Percentiles rank a stretch among this genome's conserved stretches.
Evolutionary conservation across 1,140 invertebrate species (phyloP).

Genomic region (Bombus picipes): DNA sequence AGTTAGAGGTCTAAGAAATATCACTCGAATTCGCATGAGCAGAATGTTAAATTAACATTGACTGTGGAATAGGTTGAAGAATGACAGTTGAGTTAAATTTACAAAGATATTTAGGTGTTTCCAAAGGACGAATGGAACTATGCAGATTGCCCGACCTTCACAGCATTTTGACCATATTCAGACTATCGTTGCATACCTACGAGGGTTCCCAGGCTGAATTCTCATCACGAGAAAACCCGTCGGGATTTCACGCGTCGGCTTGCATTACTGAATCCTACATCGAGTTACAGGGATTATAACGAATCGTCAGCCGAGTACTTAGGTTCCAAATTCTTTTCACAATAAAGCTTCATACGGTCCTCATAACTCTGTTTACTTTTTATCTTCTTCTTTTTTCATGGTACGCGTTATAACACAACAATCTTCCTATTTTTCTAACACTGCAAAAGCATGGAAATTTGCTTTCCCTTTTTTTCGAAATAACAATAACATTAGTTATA

Average conservation of each 20-base stretch:
- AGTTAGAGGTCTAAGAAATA: background rate
- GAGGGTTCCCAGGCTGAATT: constrained; percentile 46
- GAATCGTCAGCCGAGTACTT: constrained; percentile 55
- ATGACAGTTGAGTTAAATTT: background rate
- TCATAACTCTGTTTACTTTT: constrained; percentile 31
- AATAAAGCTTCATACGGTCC: background rate
- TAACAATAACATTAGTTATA: too few species aligned
- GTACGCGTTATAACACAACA: background rate
- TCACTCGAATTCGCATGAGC: background rate
- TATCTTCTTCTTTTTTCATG: constrained; percentile 9
- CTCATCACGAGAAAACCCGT: constrained; percentile 60
- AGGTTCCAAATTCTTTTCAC: constrained; percentile 49
- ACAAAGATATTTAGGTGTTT: background rate
- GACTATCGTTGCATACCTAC: constrained; percentile 36
- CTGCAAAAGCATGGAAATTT: background rate
- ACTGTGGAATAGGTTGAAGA: background rate
- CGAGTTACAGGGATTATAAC: constrained; percentile 73
- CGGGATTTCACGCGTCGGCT: constrained; percentile 77
- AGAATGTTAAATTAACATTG: background rate
- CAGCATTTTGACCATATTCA: background rate
- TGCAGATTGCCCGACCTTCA: constrained; percentile 36
- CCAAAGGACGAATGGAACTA: background rate
- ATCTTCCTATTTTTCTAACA: background rate
- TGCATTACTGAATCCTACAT: constrained; percentile 73
- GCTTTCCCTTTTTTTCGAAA: background rate